phyloP scores from a whole-genome alignment of 1,140 invertebrate species.

The Callitettix versicolor region DNA sequence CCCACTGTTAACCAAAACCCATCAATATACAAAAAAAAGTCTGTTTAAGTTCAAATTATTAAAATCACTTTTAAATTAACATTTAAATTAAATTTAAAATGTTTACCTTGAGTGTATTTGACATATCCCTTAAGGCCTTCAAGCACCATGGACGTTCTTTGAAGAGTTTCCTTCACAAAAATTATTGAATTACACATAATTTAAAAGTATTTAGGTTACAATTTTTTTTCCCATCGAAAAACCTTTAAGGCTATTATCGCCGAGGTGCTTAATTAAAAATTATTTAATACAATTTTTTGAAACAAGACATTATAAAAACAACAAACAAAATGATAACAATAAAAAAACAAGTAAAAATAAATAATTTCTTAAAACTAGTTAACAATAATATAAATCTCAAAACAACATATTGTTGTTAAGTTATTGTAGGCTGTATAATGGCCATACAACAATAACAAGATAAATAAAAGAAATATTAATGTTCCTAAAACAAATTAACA shows the following conservation, averaged over 20 bases:
- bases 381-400: no score
- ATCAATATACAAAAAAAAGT: no score
- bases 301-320: no score
- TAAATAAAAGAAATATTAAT: no score
- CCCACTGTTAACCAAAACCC: no score
- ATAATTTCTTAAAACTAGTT: no score
- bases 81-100: conserved; percentile 6
- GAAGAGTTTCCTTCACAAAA: conserved; percentile 26
- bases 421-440: no score
- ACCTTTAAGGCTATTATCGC: no score
- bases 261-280: neutral
- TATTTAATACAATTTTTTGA: no score
- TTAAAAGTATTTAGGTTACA: conserved; percentile 17
- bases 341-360: neutral
- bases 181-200: conserved; percentile 21
- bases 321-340: no score
- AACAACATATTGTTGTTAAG: conserved; percentile 30
- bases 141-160: conserved; percentile 31
- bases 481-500: no score
- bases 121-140: conserved; percentile 31
- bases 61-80: neutral
- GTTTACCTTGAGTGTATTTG: conserved; percentile 20
- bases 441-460: no score
- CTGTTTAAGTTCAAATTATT: neutral
- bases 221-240: conserved; percentile 23